Percentiles rank a stretch among this genome's conserved stretches.
Evolutionary conservation across 2,797 vertebrate species (phyloP).

Genomic region (Chaenodraco wilsoni): DNA sequence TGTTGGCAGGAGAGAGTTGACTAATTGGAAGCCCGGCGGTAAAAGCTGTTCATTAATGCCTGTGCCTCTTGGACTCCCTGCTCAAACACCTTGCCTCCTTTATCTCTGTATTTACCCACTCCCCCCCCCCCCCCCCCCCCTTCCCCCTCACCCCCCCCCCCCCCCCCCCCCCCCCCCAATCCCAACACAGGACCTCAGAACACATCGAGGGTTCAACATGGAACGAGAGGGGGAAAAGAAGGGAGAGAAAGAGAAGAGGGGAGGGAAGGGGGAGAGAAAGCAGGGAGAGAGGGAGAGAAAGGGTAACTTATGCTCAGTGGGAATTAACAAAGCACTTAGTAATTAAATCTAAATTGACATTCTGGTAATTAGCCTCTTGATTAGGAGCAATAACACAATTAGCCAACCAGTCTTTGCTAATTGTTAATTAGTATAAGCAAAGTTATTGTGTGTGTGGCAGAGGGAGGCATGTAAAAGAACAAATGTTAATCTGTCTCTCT

Average conservation of each 20-base stretch:
- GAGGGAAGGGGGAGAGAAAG: conserved; percentile 20
- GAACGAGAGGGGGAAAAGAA: conserved; percentile 55
- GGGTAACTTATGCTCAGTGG: conserved; percentile 85
- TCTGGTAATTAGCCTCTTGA: conserved; percentile 99
- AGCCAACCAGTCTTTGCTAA: conserved; percentile 94
- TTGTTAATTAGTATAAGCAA: conserved; percentile 97
- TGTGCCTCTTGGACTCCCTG: conserved; percentile 71
- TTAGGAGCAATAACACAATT: conserved; percentile 99
- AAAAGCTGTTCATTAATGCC: conserved; percentile 83
- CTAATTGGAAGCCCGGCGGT: conserved; percentile 83
- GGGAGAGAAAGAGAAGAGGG: conserved; percentile 29
- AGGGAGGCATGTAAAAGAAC: conserved; percentile 86
- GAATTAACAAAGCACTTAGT: conserved; percentile 94
- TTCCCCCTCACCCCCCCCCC: too few species aligned
- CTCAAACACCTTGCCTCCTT: conserved; percentile 81
- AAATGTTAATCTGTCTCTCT: conserved; percentile 87
- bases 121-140: conserved; percentile 25
- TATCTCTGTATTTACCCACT: conserved; percentile 79
- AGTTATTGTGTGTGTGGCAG: conserved; percentile 87
- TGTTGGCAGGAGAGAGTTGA: conserved; percentile 67
- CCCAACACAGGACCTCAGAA: conserved; percentile 69
- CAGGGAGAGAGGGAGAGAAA: conserved; percentile 53
- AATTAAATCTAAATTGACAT: conserved; percentile 99
- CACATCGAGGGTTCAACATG: conserved; percentile 65
- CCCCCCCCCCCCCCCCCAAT: conserved; percentile 39